These are phyloP conservation scores for Sinopyrophorus schimmeli DNA, from an alignment of 2,888 invertebrate species.

Conservation along the genomic window DNA sequence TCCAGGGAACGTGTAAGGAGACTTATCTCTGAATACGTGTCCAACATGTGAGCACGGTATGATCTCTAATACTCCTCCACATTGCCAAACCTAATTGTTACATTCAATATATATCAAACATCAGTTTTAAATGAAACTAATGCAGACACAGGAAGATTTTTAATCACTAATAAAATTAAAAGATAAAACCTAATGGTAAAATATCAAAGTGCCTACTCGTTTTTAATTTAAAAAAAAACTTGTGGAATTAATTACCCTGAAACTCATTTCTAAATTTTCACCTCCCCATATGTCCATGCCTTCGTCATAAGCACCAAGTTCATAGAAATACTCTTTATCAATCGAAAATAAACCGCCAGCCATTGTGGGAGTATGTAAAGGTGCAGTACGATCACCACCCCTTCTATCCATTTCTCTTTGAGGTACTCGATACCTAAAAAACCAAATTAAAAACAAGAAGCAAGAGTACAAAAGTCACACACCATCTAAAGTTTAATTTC, in stretches of 20 bases:
- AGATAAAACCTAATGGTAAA: constrained; percentile 7
- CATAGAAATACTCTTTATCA: constrained; percentile 95
- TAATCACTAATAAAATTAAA: constrained; percentile 11
- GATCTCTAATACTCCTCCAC: constrained; percentile 93
- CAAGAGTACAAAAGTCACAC: constrained; percentile 46
- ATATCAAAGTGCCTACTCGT: background rate
- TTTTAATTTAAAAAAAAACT: constrained; percentile 7
- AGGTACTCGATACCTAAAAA: constrained; percentile 89
- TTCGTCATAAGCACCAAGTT: constrained; percentile 96
- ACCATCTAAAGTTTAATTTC: constrained; percentile 99
- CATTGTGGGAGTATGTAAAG: constrained; percentile 96
- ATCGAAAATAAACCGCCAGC: constrained; percentile 96
- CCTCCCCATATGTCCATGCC: constrained; percentile 99
- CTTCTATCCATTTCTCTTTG: constrained; percentile 94
- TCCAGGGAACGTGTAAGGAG: constrained; percentile 99
- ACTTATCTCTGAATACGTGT: constrained; percentile 97
- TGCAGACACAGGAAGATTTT: constrained; percentile 27
- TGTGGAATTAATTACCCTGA: constrained; percentile 67
- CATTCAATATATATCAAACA: constrained; percentile 17
- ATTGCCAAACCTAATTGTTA: constrained; percentile 84
- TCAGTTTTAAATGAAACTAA: constrained; percentile 7
- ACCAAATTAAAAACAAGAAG: background rate
- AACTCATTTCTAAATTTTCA: constrained; percentile 94
- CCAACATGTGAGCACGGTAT: constrained; percentile 95
- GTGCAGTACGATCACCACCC: constrained; percentile 89